Base-by-base conservation (phyloP, 2,797 vertebrate species). In the Hypotaenidia philippensis region DNA sequence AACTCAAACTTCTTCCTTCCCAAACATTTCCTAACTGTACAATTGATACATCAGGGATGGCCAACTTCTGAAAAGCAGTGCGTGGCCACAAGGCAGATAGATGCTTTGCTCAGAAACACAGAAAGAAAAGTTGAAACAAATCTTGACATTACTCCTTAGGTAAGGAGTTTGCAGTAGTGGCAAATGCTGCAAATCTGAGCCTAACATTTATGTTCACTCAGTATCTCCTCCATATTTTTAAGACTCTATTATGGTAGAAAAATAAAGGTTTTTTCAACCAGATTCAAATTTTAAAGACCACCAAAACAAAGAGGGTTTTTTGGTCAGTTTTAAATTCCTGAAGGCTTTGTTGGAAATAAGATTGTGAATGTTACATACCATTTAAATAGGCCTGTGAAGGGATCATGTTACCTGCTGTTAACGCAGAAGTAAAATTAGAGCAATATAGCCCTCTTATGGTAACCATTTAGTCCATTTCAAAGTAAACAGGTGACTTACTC, bases 1-100 rank as follows among this genome's bases (percentile, higher is more conserved):
- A 80, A 78, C 57, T 90, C 63, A 89, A 93, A 80, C 44, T 93
- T 75, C 59, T 4, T 79, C 69, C 83, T 86, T 96, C 57, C 87
- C 69, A 90, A 64, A 74, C 63, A 87, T 83, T 12, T 45, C 26
- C 38, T 26, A 49, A 23, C n/a, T 80, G 8, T 77, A 20, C 55
- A 55, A 41, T 65, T 87, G 81, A 76, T 60, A 88, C 20, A 50
- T 59, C 59, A 87, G 29, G 71, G 53, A 65, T 10, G 10, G 69
- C n/a, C 72, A 60, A 7, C 79, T 85, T 75, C 81, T 78, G 84
- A n/a, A 4, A 65, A 60, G 40, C 53, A 70, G 25, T 6, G 2
- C 2, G 0, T 34, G 34, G 32, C 49, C 27, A 13, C 47, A 82
- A 79, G 63, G 71, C 68, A 78, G 41, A 57, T 88, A 29, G 50